Percentiles rank a stretch among this genome's conserved stretches.
Conservation (phyloP, 2,113 vertebrate genomes). For the Pyrgilauda ruficollis region DNA sequence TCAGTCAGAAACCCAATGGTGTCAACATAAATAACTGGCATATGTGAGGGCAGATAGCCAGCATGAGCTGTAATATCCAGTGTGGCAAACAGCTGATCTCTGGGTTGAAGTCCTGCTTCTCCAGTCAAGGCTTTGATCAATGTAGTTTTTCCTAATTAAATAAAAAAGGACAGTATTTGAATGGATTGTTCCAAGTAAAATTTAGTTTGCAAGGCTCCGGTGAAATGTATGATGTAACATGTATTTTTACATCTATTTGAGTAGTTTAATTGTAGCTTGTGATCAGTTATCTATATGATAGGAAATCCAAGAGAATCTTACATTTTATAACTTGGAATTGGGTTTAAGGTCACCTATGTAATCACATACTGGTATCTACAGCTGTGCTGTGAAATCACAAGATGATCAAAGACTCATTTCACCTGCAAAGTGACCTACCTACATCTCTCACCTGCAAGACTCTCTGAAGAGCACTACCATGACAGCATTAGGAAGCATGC, state of each 20-base stretch:
- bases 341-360: not conserved
- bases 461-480: not conserved
- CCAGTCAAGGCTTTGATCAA: conserved; percentile 90
- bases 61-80: conserved; percentile 89
- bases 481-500: not conserved
- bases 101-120: conserved; percentile 78
- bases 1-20: conserved; percentile 95
- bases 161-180: not conserved
- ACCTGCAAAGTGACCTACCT: not conserved
- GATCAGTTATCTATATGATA: not conserved
- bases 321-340: not conserved
- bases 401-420: not conserved
- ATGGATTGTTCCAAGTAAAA: not conserved
- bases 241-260: not conserved
- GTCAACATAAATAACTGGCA: conserved; percentile 87
- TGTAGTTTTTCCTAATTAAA: conserved; percentile 87
- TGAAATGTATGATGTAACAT: not conserved
- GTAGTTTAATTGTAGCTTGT: not conserved
- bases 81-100: conserved; percentile 89
- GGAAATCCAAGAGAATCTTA: not conserved
- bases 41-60: conserved; percentile 79
- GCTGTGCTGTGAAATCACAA: not conserved
- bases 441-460: not conserved
- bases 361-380: not conserved
- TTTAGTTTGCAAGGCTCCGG: not conserved